A percentile compares a stretch with the other conserved stretches of the same genome.
Evolutionary conservation across 2,797 vertebrate species (phyloP).

Genomic region (Rhyacichthys aspro): DNA sequence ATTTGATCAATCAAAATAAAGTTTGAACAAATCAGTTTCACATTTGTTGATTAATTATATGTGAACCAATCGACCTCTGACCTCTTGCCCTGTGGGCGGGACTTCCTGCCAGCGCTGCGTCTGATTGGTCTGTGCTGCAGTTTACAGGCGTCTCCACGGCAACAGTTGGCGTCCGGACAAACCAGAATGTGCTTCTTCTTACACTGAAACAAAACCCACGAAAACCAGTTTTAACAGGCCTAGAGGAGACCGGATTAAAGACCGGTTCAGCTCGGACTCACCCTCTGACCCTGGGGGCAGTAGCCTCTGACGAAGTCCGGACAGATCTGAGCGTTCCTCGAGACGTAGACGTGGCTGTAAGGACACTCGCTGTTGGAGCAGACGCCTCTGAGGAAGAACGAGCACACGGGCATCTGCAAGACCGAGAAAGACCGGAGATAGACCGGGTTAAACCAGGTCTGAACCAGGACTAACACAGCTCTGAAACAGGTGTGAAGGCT

Average conservation of each 20-base stretch:
- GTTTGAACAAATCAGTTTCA: too few relatives aligned
- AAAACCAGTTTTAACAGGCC: slow-evolving; percentile 9
- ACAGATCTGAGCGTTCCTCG: slow-evolving; percentile 92
- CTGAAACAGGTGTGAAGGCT: too few relatives aligned
- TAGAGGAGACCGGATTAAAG: too few relatives aligned
- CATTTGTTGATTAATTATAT: background rate
- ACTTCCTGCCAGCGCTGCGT: slow-evolving; percentile 18
- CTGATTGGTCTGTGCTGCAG: slow-evolving; percentile 86
- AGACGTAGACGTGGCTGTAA: slow-evolving; percentile 97
- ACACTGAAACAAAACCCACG: slow-evolving; percentile 79
- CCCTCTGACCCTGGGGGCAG: slow-evolving; percentile 94
- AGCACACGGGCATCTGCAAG: slow-evolving; percentile 94
- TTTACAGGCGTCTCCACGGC: slow-evolving; percentile 85
- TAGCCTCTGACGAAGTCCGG: slow-evolving; percentile 94
- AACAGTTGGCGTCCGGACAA: slow-evolving; percentile 92
- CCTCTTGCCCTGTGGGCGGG: slow-evolving; percentile 5
- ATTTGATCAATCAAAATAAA: background rate
- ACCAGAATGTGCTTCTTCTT: slow-evolving; percentile 97
- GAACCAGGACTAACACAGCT: too few relatives aligned
- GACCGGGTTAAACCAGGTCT: background rate
- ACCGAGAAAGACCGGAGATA: background rate
- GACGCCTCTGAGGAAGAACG: slow-evolving; percentile 93
- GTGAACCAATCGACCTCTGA: background rate
- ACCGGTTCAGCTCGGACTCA: too few relatives aligned
- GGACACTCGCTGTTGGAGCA: slow-evolving; percentile 93